Evolutionary conservation across 2,113 vertebrate genomes (phyloP), one percentile per base, ranked within the genome.

Genomic region (Perccottus glenii): DNA sequence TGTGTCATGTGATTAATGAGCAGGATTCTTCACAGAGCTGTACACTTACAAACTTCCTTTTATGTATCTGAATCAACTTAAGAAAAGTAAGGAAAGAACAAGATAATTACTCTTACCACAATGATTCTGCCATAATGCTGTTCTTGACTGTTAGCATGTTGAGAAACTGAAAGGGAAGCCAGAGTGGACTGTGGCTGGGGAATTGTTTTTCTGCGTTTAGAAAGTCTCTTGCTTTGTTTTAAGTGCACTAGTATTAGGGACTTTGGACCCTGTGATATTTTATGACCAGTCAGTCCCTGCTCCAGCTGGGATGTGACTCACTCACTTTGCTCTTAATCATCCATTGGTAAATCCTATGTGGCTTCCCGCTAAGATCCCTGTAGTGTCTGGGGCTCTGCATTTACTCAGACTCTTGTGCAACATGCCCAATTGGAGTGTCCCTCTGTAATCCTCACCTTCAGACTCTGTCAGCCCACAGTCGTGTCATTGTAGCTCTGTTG

Each of bases 231-330:
- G 36, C 63, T 56, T 67, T 44, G 48, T 64, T 77, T 58, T 38
- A 8, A 68, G 11, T 6, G 19, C 19, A 38, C 5, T 55, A 42
- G 66, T 63, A 56, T 60, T 45, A 69, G n/a, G 8, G 46, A 70
- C 38, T 15, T 67, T 70, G 58, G 0, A 70, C 55, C 49, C 5
- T 62, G 3, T 67, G 47, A 64, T 64, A 43, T 70, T 78, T 81
- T 57, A 81, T 52, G 27, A 68, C 19, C 32, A 67, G 57, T 58
- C 11, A 45, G 60, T 15, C 75, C 60, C 47, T 74, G 50, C 77
- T 81, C 64, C 78, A 64, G 53, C 68, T 62, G 53, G n/a, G 63
- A 27, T 66, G 58, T 86, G 87, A 81, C 62, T 88, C 73, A 83
- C 38, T 38, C 45, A 44, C 27, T 70, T 76, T 56, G 55, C 43